phyloP scores from a whole-genome alignment of 2,888 invertebrate species.

The Amblyteles armatorius region DNA sequence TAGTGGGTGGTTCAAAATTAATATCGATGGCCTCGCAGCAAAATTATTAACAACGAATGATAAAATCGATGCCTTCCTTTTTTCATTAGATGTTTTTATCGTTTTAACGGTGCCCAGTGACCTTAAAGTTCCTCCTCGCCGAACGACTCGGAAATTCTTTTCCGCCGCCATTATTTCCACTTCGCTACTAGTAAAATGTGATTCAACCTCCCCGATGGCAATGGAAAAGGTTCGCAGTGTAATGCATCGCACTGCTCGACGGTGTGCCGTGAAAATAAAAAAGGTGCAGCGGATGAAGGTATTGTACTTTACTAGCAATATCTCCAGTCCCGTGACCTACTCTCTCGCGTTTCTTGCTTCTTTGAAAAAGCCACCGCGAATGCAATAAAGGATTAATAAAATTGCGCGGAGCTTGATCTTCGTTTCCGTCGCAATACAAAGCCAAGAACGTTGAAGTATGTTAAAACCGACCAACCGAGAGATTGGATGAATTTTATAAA shows the following conservation, averaged over 20 bases:
- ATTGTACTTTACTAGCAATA: constrained; percentile 18
- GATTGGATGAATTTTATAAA: too few species aligned
- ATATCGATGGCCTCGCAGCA: too few species aligned
- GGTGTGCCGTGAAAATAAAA: constrained; percentile 26
- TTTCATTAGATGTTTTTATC: constrained; percentile 22
- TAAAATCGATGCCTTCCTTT: too few species aligned
- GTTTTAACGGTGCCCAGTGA: constrained; percentile 21
- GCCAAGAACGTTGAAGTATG: too few species aligned
- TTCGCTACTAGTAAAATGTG: constrained; percentile 66
- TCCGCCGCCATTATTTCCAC: constrained; percentile 63
- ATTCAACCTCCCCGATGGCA: constrained; percentile 67
- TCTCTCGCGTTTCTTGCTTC: background rate
- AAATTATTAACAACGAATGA: too few species aligned
- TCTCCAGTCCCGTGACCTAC: constrained; percentile 7
- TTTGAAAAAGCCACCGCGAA: background rate
- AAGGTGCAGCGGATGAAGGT: constrained; percentile 22
- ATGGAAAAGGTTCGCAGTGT: constrained; percentile 49
- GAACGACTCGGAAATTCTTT: constrained; percentile 38
- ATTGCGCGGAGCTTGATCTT: background rate
- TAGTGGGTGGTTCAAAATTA: too few species aligned
- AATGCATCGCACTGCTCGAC: background rate
- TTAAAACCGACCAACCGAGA: too few species aligned
- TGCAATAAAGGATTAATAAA: constrained; percentile 20
- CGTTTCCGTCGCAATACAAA: too few species aligned
- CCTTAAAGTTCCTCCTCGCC: constrained; percentile 14